Evolutionary conservation across 37 sponge, comb jelly and placozoan species (phyloP).

Genomic region (Lycopodina hypogea): DNA sequence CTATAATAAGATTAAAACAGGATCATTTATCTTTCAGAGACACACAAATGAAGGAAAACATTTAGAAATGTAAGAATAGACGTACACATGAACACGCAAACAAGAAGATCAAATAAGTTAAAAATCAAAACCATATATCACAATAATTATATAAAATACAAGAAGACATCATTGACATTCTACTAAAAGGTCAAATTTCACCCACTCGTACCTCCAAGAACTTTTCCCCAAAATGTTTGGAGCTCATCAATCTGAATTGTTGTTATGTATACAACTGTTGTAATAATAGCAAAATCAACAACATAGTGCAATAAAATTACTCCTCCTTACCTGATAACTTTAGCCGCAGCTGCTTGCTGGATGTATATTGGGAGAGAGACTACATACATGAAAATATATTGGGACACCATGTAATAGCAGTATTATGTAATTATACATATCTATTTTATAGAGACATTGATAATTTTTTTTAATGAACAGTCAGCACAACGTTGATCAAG

Average conservation of each 20-base stretch:
- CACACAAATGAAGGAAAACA: no score
- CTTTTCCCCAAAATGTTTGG: neutral
- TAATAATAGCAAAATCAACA: neutral
- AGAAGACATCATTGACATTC: no score
- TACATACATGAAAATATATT: neutral
- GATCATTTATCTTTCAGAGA: no score
- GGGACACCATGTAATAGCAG: neutral
- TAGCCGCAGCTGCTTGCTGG: constrained; percentile 80
- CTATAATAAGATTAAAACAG: constrained; percentile 27
- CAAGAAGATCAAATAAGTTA: no score
- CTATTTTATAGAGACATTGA: no score
- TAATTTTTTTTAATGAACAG: no score
- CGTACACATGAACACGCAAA: no score
- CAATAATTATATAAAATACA: no score
- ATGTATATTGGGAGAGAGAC: constrained; percentile 68
- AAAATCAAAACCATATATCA: no score
- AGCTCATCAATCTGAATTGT: neutral
- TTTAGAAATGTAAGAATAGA: no score
- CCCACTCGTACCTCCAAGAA: constrained; percentile 35
- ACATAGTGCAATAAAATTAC: neutral
- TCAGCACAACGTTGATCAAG: no score
- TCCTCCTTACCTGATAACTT: constrained; percentile 49
- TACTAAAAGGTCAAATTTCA: no score
- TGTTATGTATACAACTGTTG: neutral
- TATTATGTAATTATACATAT: neutral